Evolutionary conservation across 2,888 invertebrate species (phyloP).

Genomic region (Cataglyphis altisquamis): DNA sequence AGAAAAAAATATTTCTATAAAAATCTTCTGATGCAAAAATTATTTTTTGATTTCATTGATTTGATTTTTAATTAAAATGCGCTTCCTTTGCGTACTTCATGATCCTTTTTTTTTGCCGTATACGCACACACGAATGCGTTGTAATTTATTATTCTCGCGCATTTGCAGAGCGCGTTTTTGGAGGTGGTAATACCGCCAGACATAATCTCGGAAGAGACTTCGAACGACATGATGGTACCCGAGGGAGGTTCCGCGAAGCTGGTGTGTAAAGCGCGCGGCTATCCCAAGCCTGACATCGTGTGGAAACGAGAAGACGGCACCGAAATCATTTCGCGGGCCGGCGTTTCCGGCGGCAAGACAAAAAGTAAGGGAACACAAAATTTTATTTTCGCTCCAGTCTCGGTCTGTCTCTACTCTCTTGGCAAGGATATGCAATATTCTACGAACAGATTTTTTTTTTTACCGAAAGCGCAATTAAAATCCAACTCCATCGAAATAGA

Average conservation of each 20-base stretch:
- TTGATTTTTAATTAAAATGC: constrained; percentile 38
- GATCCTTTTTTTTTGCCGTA: not conserved
- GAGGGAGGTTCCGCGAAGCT: constrained; percentile 96
- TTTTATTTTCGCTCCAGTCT: constrained; percentile 35
- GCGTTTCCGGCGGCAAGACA: constrained; percentile 90
- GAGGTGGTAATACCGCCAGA: constrained; percentile 97
- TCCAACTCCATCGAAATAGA: not conserved
- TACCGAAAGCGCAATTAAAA: constrained; percentile 29
- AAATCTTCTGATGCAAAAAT: not conserved
- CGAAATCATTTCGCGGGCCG: constrained; percentile 92
- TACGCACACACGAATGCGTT: not conserved
- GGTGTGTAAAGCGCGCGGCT: constrained; percentile 94
- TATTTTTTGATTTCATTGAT: constrained; percentile 8
- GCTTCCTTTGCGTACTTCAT: constrained; percentile 12
- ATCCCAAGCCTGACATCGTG: constrained; percentile 93
- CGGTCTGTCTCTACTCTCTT: not conserved
- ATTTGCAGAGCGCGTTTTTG: constrained; percentile 92
- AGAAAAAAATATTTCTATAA: not conserved
- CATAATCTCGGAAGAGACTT: constrained; percentile 95
- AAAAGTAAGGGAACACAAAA: constrained; percentile 88
- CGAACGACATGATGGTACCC: constrained; percentile 98
- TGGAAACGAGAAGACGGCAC: constrained; percentile 96
- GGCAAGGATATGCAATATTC: constrained; percentile 4
- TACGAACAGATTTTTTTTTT: not conserved
- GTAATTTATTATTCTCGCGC: constrained; percentile 44